These are phyloP conservation scores for Poecile atricapillus DNA, from an alignment of 2,113 vertebrate species.

Conservation along the genomic window DNA sequence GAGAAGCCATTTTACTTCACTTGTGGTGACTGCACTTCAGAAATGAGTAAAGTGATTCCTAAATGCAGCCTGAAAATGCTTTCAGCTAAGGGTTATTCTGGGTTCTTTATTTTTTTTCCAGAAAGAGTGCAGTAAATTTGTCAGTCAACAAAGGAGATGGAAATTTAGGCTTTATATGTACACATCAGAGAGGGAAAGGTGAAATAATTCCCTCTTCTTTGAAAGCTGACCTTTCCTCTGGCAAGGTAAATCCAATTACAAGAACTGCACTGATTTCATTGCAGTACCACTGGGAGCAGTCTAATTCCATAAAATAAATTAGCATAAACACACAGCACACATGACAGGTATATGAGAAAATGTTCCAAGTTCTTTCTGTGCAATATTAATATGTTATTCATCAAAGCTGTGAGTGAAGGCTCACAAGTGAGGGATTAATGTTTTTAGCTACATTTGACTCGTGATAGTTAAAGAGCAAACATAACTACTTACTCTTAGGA, in stretches of 20 bases:
- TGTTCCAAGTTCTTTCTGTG: neutral
- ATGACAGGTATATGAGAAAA: neutral
- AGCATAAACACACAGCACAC: constrained; percentile 26
- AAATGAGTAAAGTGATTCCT: neutral
- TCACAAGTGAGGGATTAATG: neutral
- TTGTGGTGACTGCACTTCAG: neutral
- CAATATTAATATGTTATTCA: neutral
- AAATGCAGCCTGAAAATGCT: neutral
- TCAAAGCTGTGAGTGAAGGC: neutral
- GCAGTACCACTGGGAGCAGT: constrained; percentile 19
- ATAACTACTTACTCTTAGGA: neutral
- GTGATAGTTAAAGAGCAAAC: neutral
- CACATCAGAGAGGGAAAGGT: neutral
- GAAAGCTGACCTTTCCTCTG: constrained; percentile 4
- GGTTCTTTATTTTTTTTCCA: neutral
- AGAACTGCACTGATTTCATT: constrained; percentile 14
- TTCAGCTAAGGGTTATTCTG: neutral
- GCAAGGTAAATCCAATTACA: constrained; percentile 28
- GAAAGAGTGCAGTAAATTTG: neutral
- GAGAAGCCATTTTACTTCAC: neutral
- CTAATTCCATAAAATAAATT: constrained; percentile 27
- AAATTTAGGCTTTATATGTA: neutral
- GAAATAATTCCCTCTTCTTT: constrained; percentile 13
- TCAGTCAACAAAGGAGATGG: neutral
- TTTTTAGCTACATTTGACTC: neutral